phyloP scores from a whole-genome alignment of 2,797 vertebrate genomes.

The Myripristis murdjan region DNA sequence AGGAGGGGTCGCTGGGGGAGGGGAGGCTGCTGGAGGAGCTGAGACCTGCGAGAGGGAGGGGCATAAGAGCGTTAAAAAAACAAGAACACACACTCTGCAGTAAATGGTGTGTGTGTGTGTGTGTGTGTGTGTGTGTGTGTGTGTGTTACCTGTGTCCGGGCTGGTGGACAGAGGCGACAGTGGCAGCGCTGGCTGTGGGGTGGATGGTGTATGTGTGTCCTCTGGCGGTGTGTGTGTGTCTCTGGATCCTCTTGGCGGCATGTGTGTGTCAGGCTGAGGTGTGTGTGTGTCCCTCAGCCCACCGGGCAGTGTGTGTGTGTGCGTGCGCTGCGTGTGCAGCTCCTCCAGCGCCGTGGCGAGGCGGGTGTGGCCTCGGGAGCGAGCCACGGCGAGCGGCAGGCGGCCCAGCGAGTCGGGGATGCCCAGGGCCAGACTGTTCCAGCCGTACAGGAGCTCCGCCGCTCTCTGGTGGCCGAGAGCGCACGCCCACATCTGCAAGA shows the following conservation, averaged over 20 bases:
- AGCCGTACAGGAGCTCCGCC: slow-evolving; percentile 89
- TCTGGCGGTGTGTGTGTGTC: slow-evolving; percentile 27
- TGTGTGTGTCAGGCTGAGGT: too few relatives aligned
- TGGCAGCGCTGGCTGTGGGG: slow-evolving; percentile 55
- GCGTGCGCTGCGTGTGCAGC: slow-evolving; percentile 80
- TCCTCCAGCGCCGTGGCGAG: slow-evolving; percentile 89
- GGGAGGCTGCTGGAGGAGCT: slow-evolving; percentile 88
- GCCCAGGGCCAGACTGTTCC: slow-evolving; percentile 87
- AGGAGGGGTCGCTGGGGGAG: slow-evolving; percentile 88
- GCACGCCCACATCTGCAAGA: slow-evolving; percentile 92
- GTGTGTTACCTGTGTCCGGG: slow-evolving; percentile 90
- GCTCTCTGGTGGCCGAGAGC: slow-evolving; percentile 92
- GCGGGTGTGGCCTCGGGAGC: slow-evolving; percentile 89
- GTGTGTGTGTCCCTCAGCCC: slow-evolving; percentile 7
- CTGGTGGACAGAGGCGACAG: slow-evolving; percentile 88
- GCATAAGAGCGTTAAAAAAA: too few relatives aligned
- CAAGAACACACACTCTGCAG: too few relatives aligned
- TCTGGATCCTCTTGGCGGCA: background rate
- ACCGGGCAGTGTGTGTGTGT: background rate
- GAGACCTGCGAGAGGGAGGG: slow-evolving; percentile 80
- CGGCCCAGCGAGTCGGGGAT: slow-evolving; percentile 92
- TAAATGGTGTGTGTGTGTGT: too few relatives aligned
- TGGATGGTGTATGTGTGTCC: slow-evolving; percentile 24
- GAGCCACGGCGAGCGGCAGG: slow-evolving; percentile 91
- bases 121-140: too few relatives aligned